phyloP scores from a whole-genome alignment of 2,888 invertebrate genomes.

The Hypselothyrea guttata region DNA sequence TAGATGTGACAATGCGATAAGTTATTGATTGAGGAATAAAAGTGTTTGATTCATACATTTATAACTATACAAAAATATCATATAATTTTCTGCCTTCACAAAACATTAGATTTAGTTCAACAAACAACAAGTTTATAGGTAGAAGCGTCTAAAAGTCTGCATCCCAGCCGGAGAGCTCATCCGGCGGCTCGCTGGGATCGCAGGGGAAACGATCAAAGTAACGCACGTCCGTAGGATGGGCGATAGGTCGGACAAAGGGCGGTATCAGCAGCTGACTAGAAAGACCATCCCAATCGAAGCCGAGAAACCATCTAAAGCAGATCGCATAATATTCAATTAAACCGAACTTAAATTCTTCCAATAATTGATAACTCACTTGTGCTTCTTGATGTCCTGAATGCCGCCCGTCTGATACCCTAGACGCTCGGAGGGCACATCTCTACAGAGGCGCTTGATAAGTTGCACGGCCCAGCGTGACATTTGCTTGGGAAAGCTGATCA shows the following conservation, averaged over 20 bases:
- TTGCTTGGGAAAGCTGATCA: slow-evolving; percentile 91
- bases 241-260: slow-evolving; percentile 88
- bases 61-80: too few species aligned
- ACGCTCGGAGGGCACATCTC: slow-evolving; percentile 92
- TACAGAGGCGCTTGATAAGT: slow-evolving; percentile 93
- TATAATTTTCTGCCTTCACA: not conserved
- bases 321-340: not conserved
- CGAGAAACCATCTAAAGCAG: slow-evolving; percentile 97
- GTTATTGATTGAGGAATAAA: too few species aligned
- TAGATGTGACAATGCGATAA: too few species aligned
- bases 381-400: slow-evolving; percentile 92
- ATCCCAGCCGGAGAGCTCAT: slow-evolving; percentile 96
- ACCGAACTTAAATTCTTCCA: not conserved
- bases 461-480: slow-evolving; percentile 91
- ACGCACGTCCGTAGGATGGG: slow-evolving; percentile 88
- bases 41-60: too few species aligned
- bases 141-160: slow-evolving; percentile 81
- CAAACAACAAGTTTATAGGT: not conserved
- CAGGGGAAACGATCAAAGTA: slow-evolving; percentile 95
- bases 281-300: slow-evolving; percentile 95
- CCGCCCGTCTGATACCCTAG: slow-evolving; percentile 95
- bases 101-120: slow-evolving; percentile 82
- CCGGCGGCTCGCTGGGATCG: slow-evolving; percentile 91
- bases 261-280: slow-evolving; percentile 87
- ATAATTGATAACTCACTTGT: slow-evolving; percentile 87